These are phyloP conservation scores for Nomada goodeniana DNA, from an alignment of 2,888 invertebrate species.

Conservation along the genomic window DNA sequence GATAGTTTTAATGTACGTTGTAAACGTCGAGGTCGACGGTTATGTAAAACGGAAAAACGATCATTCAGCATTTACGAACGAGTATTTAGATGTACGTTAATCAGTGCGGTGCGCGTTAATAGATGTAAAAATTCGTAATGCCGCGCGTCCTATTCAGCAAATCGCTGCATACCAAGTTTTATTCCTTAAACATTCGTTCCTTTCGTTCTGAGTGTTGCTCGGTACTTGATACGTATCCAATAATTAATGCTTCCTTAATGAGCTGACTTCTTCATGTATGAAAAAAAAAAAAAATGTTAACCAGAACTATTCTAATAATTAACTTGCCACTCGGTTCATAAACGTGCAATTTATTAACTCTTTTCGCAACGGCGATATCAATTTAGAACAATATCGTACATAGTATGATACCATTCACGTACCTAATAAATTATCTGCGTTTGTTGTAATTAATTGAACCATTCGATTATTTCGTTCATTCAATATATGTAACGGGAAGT, in stretches of 20 bases:
- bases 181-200: no score
- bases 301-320: no score
- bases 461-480: constrained; percentile 14
- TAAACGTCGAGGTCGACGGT: constrained; percentile 47
- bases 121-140: no score
- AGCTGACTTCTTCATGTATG: no score
- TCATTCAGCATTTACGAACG: constrained; percentile 15
- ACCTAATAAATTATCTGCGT: not conserved
- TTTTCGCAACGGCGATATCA: not conserved
- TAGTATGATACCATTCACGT: not conserved
- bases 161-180: no score
- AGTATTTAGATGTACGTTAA: constrained; percentile 21
- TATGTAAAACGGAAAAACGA: constrained; percentile 55
- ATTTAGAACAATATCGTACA: not conserved
- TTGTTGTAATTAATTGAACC: constrained; percentile 1
- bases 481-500: constrained; percentile 16
- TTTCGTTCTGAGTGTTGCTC: no score
- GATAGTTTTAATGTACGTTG: constrained; percentile 23
- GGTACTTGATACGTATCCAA: no score
- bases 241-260: no score
- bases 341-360: not conserved
- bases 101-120: not conserved
- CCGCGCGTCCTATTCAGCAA: no score
- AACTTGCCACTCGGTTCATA: no score
- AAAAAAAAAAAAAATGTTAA: no score